Base-by-base conservation (phyloP, 37 sponge, comb jelly and placozoan species). In the Halichondria panicea region DNA sequence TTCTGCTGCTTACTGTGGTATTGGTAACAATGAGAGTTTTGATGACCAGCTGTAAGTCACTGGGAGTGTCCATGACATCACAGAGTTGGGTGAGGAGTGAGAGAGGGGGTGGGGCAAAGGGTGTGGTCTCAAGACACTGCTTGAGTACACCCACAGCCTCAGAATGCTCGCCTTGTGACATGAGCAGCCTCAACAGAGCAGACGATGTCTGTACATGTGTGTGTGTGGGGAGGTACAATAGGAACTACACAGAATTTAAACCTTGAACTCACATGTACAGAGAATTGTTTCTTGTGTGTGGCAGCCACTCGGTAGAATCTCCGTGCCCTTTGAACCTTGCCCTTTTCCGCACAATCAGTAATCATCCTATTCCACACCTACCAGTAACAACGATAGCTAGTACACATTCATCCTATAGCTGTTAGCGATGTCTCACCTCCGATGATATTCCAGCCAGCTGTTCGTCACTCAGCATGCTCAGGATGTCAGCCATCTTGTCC, bases 361-460 rank as follows among this genome's bases (percentile, higher is more conserved):
- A 78, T 15, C 13, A 78, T 59, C 8, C 41, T 42, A 27, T 56
- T 57, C 79, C 79, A 78, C 53, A 77, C 54, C 66, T 77, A 55
- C 39, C 2, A 48, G 30, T 65, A 25, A 7, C 11, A 59, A 8
- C 22, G 27, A 25, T 59, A 8, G 8, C 28, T 8, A 18, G 22
- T 25, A 22, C 61, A 59, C 8, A 8, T 24, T 22, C 11, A 59
- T n/a, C 61, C 27, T n/a, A 24, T 11, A 48, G 15, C 52, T 18
- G 52, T 48, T 18, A 18, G 15, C 11, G 15, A 48, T 48, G 52
- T 48, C 64, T 24, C 57, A 78, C 79, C 40, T 78, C 69, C 37
- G 3, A 31, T 33, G n/a, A 40, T 19, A 78, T 0, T 38, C 43
- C 43, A 1, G 44, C 30, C 41, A 46, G 66, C 55, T 66, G 59